These are phyloP conservation scores for Pseudococcus longispinus DNA, from an alignment of 2,888 invertebrate species.

Conservation along the genomic window DNA sequence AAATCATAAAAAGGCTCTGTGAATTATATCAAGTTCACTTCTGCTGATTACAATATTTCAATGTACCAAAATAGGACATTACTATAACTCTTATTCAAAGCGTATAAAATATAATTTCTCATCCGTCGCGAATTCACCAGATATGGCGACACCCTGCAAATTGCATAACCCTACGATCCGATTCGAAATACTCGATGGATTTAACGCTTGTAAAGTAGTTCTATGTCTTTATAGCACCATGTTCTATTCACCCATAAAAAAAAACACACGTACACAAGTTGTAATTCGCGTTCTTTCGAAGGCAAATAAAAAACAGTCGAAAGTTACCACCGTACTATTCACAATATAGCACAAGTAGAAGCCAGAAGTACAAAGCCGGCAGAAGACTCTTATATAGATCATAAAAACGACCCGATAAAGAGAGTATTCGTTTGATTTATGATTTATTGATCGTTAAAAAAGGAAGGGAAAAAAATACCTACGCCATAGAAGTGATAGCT, in stretches of 20 bases:
- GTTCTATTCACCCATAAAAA: not conserved
- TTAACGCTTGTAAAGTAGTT: not conserved
- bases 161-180: not conserved
- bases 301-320: not conserved
- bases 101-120: not conserved
- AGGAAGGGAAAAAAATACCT: not conserved
- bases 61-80: not conserved
- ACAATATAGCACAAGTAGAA: not conserved
- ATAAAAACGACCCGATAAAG: not conserved
- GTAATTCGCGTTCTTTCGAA: not conserved
- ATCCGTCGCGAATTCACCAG: not conserved
- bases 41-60: too few relatives aligned
- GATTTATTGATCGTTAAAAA: slow-evolving; percentile 19
- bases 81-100: not conserved
- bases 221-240: not conserved
- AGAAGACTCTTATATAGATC: slow-evolving; percentile 6
- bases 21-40: too few relatives aligned
- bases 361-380: not conserved
- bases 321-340: not conserved
- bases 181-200: slow-evolving; percentile 14
- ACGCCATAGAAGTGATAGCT: not conserved
- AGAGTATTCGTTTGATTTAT: slow-evolving; percentile 15
- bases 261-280: not conserved
- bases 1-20: too few relatives aligned
- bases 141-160: not conserved